Base-by-base conservation (phyloP, 2,113 vertebrate species). In the Orthochromis indermauri region DNA sequence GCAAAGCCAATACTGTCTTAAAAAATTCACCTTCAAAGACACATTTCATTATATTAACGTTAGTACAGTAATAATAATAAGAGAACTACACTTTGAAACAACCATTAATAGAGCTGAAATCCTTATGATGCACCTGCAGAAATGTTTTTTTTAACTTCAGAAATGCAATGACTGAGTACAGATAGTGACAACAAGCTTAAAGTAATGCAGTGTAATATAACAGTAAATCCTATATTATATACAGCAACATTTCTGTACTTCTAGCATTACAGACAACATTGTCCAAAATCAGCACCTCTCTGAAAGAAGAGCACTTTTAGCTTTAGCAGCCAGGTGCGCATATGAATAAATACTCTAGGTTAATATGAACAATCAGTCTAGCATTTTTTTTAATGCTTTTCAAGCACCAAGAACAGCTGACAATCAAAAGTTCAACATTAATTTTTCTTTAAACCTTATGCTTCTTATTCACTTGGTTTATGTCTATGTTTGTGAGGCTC, bases 351-450 rank as follows among this genome's bases (percentile, higher is more conserved):
- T 76, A 49, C 42, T 49, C 26, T 78, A 49, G 71, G 45, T 49
- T 78, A 49, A 12, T 13, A 51, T 78, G 45, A 78, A 31, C 73
- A 78, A 78, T 78, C 73, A 78, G 7, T 51, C 73, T 31, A n/a
- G 35, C 26, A 47, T 82, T 89, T 88, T 88, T 81, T 78, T 85
- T 42, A 35, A 28, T 37, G 26, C 40, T 79, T 88, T 85, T 66
- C 53, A 35, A 66, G 14, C 12, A 63, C 6, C n/a, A 86, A 59
- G 31, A 85, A 87, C 49, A 63, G 83, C 87, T 80, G 94, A 94
- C 94, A 95, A 93, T 95, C 93, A 93, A 87, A 84, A 35, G 45
- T 85, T 42, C 26, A 83, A 63, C 73, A 49, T 83, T 6, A 13
- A 8, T 78, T 78, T 78, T 33, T 49, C 7, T 78, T 49, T 31